Percentiles rank a stretch among this genome's conserved stretches.
Conservation (phyloP, 1,140 invertebrate genomes). For the Liolophura sinensis region DNA sequence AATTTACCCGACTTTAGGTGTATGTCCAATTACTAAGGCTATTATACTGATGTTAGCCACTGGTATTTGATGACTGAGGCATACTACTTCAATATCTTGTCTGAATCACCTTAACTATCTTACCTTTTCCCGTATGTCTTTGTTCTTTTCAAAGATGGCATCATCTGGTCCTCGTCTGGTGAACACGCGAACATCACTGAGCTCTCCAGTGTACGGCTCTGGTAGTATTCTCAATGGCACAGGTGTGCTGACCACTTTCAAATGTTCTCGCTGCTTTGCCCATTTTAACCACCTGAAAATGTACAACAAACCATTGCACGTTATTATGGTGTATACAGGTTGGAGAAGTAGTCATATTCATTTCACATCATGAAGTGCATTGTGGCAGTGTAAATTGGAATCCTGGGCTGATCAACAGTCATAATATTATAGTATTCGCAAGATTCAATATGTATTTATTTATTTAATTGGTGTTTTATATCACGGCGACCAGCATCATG, state of each 20-base stretch:
- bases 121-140: constrained; percentile 47
- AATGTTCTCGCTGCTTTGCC: constrained; percentile 32
- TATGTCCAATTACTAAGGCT: not conserved
- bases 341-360: no score
- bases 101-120: not conserved
- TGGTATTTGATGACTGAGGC: not conserved
- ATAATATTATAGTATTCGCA: no score
- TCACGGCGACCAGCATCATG: no score
- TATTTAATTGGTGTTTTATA: no score
- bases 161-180: constrained; percentile 48
- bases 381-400: no score
- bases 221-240: constrained; percentile 44
- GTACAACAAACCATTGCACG: no score
- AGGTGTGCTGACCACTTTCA: constrained; percentile 37
- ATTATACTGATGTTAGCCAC: not conserved
- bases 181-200: constrained; percentile 51
- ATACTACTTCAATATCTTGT: not conserved
- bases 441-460: no score
- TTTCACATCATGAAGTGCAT: no score
- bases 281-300: constrained; percentile 43
- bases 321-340: no score
- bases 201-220: constrained; percentile 33
- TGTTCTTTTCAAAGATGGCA: constrained; percentile 47
- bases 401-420: no score
- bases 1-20: not conserved